Percentiles rank a stretch among this genome's conserved stretches.
phyloP scores from a whole-genome alignment of 2,797 vertebrate genomes.

The Odontamblyopus rebecca region DNA sequence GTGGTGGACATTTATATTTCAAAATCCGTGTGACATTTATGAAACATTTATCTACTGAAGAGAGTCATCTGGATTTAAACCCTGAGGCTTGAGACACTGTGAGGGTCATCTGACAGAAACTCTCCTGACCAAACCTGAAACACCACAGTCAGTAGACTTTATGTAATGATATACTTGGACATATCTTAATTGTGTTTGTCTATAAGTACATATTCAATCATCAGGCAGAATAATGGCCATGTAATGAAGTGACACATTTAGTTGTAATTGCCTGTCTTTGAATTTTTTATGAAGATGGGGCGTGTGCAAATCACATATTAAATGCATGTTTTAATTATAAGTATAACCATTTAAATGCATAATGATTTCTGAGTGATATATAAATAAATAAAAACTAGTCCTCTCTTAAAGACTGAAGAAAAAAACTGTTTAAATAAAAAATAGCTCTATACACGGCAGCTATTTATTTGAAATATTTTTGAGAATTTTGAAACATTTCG shows the following conservation, averaged over 20 bases:
- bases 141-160: neutral
- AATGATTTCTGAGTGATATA: slow-evolving; percentile 4
- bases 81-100: neutral
- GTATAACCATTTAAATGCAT: slow-evolving; percentile 5
- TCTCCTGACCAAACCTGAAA: neutral
- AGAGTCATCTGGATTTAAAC: neutral
- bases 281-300: neutral
- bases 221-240: neutral
- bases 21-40: slow-evolving; percentile 10
- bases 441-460: no score
- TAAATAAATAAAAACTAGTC: no score
- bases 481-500: no score
- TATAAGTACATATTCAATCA: neutral
- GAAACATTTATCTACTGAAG: slow-evolving; percentile 8
- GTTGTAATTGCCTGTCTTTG: neutral
- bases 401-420: no score
- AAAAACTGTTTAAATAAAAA: neutral
- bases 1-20: neutral
- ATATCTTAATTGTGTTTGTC: neutral
- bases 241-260: slow-evolving; percentile 11
- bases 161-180: neutral
- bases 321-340: neutral
- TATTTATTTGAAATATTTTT: no score
- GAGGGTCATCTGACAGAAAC: neutral
- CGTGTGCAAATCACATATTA: neutral